These are phyloP conservation scores for Synaphobranchus kaupii DNA, from an alignment of 2,797 vertebrate genomes.

Conservation along the genomic window DNA sequence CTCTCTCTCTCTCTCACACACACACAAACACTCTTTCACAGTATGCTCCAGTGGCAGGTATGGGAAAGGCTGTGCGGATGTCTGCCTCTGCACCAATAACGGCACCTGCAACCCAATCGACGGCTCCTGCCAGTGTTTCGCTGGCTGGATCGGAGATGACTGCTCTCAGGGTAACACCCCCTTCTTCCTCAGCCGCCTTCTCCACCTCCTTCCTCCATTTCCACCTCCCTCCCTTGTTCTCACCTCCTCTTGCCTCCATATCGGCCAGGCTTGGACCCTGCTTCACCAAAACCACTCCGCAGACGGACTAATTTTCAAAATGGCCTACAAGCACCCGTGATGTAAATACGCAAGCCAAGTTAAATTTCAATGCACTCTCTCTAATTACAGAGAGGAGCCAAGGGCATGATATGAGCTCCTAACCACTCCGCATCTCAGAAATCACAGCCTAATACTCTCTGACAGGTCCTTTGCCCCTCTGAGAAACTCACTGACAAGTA, in stretches of 20 bases:
- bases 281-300: slow-evolving; percentile 57
- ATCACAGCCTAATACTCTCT: not conserved
- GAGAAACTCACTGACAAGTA: not conserved
- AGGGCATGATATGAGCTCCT: not conserved
- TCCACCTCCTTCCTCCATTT: not conserved
- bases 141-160: slow-evolving; percentile 93
- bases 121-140: slow-evolving; percentile 93
- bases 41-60: slow-evolving; percentile 89
- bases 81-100: slow-evolving; percentile 92
- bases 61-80: slow-evolving; percentile 83
- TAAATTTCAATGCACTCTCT: slow-evolving; percentile 46
- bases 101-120: slow-evolving; percentile 96
- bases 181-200: not conserved
- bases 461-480: not conserved
- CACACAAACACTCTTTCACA: slow-evolving; percentile 53
- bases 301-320: slow-evolving; percentile 51
- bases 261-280: slow-evolving; percentile 11
- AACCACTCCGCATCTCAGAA: not conserved
- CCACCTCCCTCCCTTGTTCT: not conserved
- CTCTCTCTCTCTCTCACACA: slow-evolving; percentile 7
- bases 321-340: slow-evolving; percentile 53
- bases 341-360: slow-evolving; percentile 58
- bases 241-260: not conserved
- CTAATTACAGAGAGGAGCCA: slow-evolving; percentile 39
- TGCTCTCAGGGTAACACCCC: slow-evolving; percentile 87